Base-by-base conservation (phyloP, 2,113 vertebrate species). In the Holacanthus passer region DNA sequence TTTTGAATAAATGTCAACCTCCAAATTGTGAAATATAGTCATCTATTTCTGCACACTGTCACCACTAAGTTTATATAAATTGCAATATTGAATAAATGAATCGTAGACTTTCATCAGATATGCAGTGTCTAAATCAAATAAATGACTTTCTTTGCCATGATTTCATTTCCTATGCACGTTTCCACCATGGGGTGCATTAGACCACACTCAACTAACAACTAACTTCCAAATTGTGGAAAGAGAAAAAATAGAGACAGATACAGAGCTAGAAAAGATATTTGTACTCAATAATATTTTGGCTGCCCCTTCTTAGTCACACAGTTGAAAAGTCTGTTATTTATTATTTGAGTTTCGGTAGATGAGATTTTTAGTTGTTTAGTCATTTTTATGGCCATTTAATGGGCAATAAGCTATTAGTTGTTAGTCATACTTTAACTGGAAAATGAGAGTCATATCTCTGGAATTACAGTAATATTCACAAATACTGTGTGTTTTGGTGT, bases 391-490 rank as follows among this genome's bases (percentile, higher is more conserved):
- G 37, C 20, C 2, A 41, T 64, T 70, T 24, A 37, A 70, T 48
- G 52, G 27, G 11, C 11, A 39, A 66, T 16, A n/a, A 31, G 14
- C n/a, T 16, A 10, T 68, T 43, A 56, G 17, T 73, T 52, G 17
- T 60, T 52, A 73, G 53, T 73, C 75, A 62, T 17, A 35, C 39
- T 59, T 39, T 43, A 64, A 45, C 13, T 62, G 37, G 69, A 60
- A 63, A 48, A 52, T 64, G 5, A 52, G 16, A 2, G 8, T 63
- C 17, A 47, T 31, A 45, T 37, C 17, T 50, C 58, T 41, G 60
- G 45, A 8, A 32, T 55, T n/a, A 32, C 16, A 52, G 59, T 32
- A 11, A 65, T 27, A 65, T 47, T 60, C 45, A 47, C 29, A 31
- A 55, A 43, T 22, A 22, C 11, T 56, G 3, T 7, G 12, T 16